These are phyloP conservation scores for Pachyrhynchus sulphureomaculatus DNA, from an alignment of 1,140 invertebrate genomes.

Conservation along the genomic window DNA sequence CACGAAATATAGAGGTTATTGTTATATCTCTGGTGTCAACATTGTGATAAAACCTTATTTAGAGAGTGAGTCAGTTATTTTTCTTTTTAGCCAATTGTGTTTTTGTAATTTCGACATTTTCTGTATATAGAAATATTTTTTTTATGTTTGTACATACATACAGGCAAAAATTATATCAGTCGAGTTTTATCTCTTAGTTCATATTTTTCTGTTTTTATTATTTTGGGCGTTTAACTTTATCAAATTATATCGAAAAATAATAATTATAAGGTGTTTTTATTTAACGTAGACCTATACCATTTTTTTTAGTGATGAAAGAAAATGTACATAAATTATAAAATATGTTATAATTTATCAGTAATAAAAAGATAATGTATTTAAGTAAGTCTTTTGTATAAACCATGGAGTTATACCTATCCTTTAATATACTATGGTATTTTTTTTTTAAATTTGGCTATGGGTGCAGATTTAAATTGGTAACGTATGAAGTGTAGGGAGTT, in stretches of 20 bases:
- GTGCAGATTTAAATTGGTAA: no score
- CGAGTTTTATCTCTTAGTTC: slow-evolving; percentile 7
- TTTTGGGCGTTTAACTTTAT: slow-evolving; percentile 13
- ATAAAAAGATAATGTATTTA: slow-evolving; percentile 15
- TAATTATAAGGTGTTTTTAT: slow-evolving; percentile 28
- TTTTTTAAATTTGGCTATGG: no score
- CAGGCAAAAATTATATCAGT: slow-evolving; percentile 9
- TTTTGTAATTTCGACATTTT: slow-evolving; percentile 8
- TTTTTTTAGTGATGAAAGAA: slow-evolving; percentile 29
- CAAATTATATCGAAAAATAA: slow-evolving; percentile 24
- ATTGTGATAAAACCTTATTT: slow-evolving; percentile 30
- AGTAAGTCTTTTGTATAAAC: not conserved
- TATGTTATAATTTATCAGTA: slow-evolving; percentile 26
- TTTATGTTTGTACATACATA: slow-evolving; percentile 27
- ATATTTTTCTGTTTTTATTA: slow-evolving; percentile 1
- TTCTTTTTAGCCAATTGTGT: slow-evolving; percentile 9
- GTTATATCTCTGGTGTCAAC: slow-evolving; percentile 21
- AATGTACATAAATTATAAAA: slow-evolving; percentile 28
- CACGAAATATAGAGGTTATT: slow-evolving; percentile 8
- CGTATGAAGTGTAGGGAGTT: no score
- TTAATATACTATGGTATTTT: no score
- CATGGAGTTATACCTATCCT: no score
- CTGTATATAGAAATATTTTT: slow-evolving; percentile 18
- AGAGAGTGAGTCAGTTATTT: slow-evolving; percentile 24
- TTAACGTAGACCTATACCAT: slow-evolving; percentile 26